Evolutionary conservation across 2,797 vertebrate species (phyloP).

Genomic region (Characodon lateralis): DNA sequence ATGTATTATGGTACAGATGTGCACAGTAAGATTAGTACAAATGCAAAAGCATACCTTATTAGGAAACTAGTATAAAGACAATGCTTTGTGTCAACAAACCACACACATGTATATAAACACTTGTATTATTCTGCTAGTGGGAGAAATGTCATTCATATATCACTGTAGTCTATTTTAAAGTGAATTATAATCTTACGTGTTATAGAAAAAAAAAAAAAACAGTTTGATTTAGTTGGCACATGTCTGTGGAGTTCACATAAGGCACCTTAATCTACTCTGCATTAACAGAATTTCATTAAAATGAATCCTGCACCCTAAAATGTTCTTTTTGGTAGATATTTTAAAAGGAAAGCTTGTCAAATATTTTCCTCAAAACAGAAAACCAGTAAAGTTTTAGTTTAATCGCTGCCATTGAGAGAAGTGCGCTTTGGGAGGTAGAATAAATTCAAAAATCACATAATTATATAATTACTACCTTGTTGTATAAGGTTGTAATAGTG

Average conservation of each 20-base stretch:
- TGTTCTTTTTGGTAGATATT: constrained; percentile 7
- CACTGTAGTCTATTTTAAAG: not conserved
- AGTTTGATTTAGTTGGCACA: constrained; percentile 11
- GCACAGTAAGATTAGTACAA: constrained; percentile 52
- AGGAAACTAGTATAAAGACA: constrained; percentile 40
- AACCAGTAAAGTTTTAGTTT: not conserved
- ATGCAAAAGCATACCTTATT: constrained; percentile 39
- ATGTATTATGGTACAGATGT: constrained; percentile 61
- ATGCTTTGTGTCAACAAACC: constrained; percentile 37
- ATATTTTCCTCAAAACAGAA: constrained; percentile 5
- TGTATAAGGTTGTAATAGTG: not conserved
- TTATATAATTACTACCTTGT: not conserved
- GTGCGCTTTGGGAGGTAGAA: constrained; percentile 27
- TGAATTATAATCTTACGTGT: not conserved
- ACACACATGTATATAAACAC: constrained; percentile 10
- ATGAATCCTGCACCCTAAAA: constrained; percentile 9
- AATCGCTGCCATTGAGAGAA: constrained; percentile 16
- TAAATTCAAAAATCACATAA: not conserved
- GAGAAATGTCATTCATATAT: constrained; percentile 19
- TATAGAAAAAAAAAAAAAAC: constrained; percentile 24
- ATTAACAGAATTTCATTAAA: constrained; percentile 19
- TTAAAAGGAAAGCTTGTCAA: not conserved
- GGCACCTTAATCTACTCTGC: constrained; percentile 59
- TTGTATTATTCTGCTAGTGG: constrained; percentile 3
- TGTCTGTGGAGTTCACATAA: constrained; percentile 49